phyloP scores from a whole-genome alignment of 2,797 vertebrate genomes.

The Spinibarbus caldwelli region DNA sequence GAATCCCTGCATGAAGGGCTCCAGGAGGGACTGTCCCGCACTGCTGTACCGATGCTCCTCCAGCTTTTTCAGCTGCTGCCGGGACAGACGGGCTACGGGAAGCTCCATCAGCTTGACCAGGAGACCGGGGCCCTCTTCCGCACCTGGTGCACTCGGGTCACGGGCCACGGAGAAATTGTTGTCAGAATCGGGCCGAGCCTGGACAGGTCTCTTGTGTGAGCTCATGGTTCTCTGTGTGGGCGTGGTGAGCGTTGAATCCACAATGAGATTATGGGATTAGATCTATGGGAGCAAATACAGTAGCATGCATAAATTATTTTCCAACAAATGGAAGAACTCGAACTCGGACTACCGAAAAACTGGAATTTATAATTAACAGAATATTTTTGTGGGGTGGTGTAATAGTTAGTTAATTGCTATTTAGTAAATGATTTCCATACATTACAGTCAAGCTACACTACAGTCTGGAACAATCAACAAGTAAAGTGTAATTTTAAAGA shows the following conservation, averaged over 20 bases:
- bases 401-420: neutral
- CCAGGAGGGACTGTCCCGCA: conserved; percentile 80
- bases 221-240: conserved; percentile 18
- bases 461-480: neutral
- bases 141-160: neutral
- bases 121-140: conserved; percentile 64
- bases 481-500: neutral
- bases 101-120: conserved; percentile 81
- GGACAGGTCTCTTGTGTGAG: conserved; percentile 27
- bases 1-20: conserved; percentile 84
- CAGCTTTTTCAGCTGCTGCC: conserved; percentile 83
- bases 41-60: conserved; percentile 88
- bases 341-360: neutral
- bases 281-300: conserved; percentile 24
- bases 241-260: neutral
- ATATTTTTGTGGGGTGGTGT: neutral
- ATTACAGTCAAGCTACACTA: neutral
- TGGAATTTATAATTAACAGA: neutral
- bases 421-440: conserved; percentile 24
- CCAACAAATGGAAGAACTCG: neutral
- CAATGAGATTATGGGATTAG: conserved; percentile 17
- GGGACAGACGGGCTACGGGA: conserved; percentile 80
- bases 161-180: neutral
- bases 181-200: neutral
- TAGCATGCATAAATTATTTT: neutral